These are phyloP conservation scores for Psettodes erumei DNA, from an alignment of 2,113 vertebrate species.

Conservation along the genomic window DNA sequence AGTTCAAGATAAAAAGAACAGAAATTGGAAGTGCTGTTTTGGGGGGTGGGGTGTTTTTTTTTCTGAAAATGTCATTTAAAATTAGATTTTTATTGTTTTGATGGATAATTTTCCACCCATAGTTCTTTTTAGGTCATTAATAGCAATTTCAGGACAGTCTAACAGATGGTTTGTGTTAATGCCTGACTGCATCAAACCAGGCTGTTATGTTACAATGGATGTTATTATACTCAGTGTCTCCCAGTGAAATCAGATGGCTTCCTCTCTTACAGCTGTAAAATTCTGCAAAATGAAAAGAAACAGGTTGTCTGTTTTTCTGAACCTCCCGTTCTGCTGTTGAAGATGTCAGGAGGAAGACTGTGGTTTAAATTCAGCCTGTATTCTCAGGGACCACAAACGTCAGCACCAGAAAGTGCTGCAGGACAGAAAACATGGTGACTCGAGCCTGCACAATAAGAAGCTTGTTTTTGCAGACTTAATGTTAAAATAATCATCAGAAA, in stretches of 20 bases:
- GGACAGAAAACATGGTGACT: neutral
- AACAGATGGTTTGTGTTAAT: neutral
- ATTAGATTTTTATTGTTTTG: too few species aligned
- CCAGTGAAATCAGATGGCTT: neutral
- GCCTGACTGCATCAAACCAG: neutral
- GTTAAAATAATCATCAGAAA: conserved; percentile 1
- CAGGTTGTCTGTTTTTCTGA: neutral
- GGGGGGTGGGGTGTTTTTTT: too few species aligned
- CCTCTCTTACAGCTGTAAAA: neutral
- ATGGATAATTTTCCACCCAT: neutral
- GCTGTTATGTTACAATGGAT: neutral
- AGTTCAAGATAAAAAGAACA: neutral
- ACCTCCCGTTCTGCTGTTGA: neutral
- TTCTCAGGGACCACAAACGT: conserved; percentile 5
- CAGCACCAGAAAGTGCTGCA: conserved; percentile 3
- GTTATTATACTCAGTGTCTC: conserved; percentile 4
- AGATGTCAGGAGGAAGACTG: conserved; percentile 3
- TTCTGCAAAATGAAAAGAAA: neutral
- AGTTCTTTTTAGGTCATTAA: neutral
- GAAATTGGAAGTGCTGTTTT: too few species aligned
- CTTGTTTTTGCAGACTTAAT: neutral
- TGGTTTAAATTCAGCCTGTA: conserved; percentile 10
- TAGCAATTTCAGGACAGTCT: neutral
- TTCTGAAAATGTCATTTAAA: conserved; percentile 3
- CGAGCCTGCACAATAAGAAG: neutral